Evolutionary conservation across 2,113 vertebrate genomes (phyloP).

Genomic region (Xenopus laevis): DNA sequence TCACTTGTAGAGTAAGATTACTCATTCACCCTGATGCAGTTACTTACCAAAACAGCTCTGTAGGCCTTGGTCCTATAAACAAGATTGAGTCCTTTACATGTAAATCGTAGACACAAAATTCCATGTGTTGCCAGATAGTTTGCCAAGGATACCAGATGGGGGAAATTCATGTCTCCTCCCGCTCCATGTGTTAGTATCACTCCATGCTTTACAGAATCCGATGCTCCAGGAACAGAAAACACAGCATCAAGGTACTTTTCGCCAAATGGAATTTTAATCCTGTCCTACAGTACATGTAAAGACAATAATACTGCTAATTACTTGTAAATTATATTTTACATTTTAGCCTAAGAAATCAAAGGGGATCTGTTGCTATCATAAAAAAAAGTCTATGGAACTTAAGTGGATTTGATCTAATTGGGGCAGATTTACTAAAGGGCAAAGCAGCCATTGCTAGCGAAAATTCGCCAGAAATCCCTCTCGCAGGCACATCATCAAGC

Average conservation of each 20-base stretch:
- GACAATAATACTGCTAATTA: too few species aligned
- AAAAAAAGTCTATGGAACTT: too few species aligned
- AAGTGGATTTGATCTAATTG: too few species aligned
- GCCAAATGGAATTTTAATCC: slow-evolving; percentile 80
- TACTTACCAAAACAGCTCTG: slow-evolving; percentile 77
- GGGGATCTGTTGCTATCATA: too few species aligned
- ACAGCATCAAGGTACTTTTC: slow-evolving; percentile 72
- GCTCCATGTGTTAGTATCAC: slow-evolving; percentile 86
- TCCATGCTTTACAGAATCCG: slow-evolving; percentile 52
- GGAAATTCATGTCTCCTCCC: slow-evolving; percentile 87
- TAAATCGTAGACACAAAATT: slow-evolving; percentile 81
- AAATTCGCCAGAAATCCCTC: too few species aligned
- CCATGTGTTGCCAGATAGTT: slow-evolving; percentile 65
- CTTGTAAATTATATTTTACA: too few species aligned
- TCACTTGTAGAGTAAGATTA: too few species aligned
- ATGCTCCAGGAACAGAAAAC: slow-evolving; percentile 68
- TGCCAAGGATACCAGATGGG: slow-evolving; percentile 76
- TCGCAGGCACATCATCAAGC: too few species aligned
- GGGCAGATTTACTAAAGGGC: too few species aligned
- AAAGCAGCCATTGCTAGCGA: too few species aligned
- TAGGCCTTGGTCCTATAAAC: slow-evolving; percentile 79
- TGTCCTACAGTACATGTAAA: slow-evolving; percentile 61
- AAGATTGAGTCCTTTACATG: slow-evolving; percentile 88
- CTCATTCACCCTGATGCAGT: background rate
- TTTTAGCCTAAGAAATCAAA: too few species aligned